Percentiles rank a stretch among this genome's conserved stretches.
Evolutionary conservation across 2,888 invertebrate species (phyloP).

Genomic region (Ormyrus labotus): DNA sequence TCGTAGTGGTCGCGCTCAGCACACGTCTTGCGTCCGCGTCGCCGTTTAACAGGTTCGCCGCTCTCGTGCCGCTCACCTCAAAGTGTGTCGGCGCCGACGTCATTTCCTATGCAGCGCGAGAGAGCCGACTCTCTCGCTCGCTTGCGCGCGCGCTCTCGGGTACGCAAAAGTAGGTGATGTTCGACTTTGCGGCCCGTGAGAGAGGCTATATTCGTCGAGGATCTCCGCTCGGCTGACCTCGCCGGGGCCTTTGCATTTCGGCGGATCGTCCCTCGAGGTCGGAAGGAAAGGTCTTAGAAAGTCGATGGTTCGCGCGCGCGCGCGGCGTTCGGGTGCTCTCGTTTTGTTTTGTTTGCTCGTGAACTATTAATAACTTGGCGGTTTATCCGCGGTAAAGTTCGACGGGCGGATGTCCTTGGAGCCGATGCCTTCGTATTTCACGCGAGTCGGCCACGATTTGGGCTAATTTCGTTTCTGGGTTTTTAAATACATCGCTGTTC

Average conservation of each 20-base stretch:
- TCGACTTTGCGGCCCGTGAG: conserved; percentile 21
- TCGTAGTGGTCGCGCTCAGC: not conserved
- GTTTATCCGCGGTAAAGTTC: no score
- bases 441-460: no score
- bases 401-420: no score
- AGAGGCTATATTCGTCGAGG: not conserved
- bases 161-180: conserved; percentile 41
- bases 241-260: conserved; percentile 21
- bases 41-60: conserved; percentile 40
- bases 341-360: no score
- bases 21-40: not conserved
- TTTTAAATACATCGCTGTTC: no score
- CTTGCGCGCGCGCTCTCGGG: conserved; percentile 5
- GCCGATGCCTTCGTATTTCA: no score
- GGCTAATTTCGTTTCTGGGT: no score
- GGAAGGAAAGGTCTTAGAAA: no score
- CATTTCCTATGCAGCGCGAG: conserved; percentile 51
- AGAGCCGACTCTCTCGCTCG: not conserved
- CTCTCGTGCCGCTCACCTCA: conserved; percentile 30
- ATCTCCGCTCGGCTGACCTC: not conserved
- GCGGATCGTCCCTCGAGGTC: no score
- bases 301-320: no score
- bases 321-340: no score
- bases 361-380: no score
- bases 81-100: conserved; percentile 53